A percentile compares a stretch with the other conserved stretches of the same genome.
Conservation (phyloP, 2,797 vertebrate species). For the Adelosebastes latens region DNA sequence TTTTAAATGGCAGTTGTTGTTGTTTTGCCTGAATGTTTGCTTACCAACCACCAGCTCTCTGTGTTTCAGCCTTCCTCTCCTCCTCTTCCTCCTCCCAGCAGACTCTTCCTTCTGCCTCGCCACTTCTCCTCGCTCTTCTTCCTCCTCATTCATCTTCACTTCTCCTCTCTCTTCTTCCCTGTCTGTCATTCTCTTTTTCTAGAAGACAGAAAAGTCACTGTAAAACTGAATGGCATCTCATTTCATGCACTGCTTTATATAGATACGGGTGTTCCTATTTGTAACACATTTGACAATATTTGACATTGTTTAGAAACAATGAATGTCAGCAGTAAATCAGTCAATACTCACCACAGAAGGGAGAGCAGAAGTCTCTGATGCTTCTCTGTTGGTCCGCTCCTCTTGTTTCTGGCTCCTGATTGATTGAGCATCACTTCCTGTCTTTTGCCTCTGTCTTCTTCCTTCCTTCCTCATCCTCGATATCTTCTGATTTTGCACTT, state of each 20-base stretch:
- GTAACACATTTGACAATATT: background rate
- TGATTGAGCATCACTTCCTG: slow-evolving; percentile 6
- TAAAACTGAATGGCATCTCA: background rate
- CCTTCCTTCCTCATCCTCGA: background rate
- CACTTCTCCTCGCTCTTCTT: background rate
- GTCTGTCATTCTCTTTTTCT: slow-evolving; percentile 9
- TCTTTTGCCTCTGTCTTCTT: slow-evolving; percentile 14
- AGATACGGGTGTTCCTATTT: too few relatives aligned
- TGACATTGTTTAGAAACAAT: background rate
- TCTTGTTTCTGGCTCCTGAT: slow-evolving; percentile 3
- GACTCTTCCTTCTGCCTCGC: background rate
- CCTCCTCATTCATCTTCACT: background rate
- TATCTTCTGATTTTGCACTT: slow-evolving; percentile 19
- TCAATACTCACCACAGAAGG: slow-evolving; percentile 19
- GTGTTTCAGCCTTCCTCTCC: background rate
- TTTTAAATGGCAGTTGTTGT: background rate
- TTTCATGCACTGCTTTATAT: background rate
- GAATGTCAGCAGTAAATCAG: background rate
- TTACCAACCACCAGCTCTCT: slow-evolving; percentile 34
- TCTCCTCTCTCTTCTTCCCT: background rate
- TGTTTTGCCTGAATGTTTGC: background rate
- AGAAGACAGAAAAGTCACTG: background rate
- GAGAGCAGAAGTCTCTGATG: background rate
- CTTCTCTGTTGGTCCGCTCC: background rate
- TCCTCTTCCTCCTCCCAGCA: background rate